Evolutionary conservation across 2,113 vertebrate genomes (phyloP).

Genomic region (Coracopsis vasa): DNA sequence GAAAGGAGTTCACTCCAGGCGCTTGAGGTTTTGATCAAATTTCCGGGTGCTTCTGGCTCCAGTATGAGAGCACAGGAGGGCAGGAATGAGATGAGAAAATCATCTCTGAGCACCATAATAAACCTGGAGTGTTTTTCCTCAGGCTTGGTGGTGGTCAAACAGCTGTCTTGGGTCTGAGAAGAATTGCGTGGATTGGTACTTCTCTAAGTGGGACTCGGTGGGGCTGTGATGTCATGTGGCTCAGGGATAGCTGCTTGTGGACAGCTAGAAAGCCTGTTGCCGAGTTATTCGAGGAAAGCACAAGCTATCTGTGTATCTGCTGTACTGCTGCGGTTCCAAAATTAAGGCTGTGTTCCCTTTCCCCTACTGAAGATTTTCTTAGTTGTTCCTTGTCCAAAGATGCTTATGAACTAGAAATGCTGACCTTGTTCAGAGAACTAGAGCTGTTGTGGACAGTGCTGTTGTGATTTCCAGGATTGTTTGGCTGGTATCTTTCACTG

Average conservation of each 20-base stretch:
- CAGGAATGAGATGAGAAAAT: not conserved
- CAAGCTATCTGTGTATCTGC: not conserved
- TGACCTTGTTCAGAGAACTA: not conserved
- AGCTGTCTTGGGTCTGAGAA: not conserved
- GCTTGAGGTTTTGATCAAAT: not conserved
- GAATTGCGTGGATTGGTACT: rapidly evolving
- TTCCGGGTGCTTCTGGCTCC: not conserved
- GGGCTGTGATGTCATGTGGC: not conserved
- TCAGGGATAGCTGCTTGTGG: not conserved
- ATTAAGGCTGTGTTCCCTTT: not conserved
- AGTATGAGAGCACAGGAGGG: not conserved
- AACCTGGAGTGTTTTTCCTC: not conserved
- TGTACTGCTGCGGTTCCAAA: not conserved
- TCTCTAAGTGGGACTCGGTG: not conserved
- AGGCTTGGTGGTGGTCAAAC: not conserved
- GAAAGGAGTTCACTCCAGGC: not conserved
- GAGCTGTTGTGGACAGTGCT: not conserved
- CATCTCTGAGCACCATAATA: not conserved
- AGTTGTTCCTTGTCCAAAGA: not conserved
- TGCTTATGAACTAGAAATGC: not conserved
- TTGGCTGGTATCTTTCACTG: not conserved
- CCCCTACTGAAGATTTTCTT: not conserved
- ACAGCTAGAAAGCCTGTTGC: not conserved
- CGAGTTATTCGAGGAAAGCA: not conserved
- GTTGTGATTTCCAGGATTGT: not conserved